Conservation (phyloP, 2,113 vertebrate genomes). For the Phrynocephalus versicolor region DNA sequence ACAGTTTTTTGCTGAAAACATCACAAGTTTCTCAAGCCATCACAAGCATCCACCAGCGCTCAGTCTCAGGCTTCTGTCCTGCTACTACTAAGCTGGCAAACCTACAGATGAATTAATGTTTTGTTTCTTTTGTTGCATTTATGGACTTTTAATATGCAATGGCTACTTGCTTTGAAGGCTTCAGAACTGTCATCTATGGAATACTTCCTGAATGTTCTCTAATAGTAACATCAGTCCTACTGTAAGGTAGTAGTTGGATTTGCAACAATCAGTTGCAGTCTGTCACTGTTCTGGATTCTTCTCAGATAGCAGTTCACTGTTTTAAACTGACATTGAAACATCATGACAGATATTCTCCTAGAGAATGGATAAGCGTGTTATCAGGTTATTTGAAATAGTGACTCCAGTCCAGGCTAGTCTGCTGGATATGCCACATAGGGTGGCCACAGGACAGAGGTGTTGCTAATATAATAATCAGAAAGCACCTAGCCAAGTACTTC, state of each 20-base stretch:
- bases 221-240: background rate
- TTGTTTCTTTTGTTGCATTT: background rate
- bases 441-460: background rate
- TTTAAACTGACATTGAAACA: constrained; percentile 14
- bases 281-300: background rate
- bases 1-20: too few species aligned
- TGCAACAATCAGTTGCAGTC: background rate
- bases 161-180: background rate
- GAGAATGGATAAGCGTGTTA: background rate
- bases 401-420: background rate
- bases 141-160: background rate
- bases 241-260: background rate
- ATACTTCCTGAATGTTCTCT: background rate
- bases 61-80: too few species aligned
- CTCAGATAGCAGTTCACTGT: background rate
- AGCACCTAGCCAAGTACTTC: constrained; percentile 3
- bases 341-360: background rate
- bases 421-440: background rate
- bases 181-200: background rate
- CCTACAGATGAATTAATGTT: too few species aligned
- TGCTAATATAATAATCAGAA: background rate
- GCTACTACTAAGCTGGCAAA: background rate
- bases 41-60: too few species aligned
- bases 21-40: too few species aligned
- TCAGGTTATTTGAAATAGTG: background rate